phyloP scores from a whole-genome alignment of 2,113 vertebrate genomes.

The Sapayoa aenigma region DNA sequence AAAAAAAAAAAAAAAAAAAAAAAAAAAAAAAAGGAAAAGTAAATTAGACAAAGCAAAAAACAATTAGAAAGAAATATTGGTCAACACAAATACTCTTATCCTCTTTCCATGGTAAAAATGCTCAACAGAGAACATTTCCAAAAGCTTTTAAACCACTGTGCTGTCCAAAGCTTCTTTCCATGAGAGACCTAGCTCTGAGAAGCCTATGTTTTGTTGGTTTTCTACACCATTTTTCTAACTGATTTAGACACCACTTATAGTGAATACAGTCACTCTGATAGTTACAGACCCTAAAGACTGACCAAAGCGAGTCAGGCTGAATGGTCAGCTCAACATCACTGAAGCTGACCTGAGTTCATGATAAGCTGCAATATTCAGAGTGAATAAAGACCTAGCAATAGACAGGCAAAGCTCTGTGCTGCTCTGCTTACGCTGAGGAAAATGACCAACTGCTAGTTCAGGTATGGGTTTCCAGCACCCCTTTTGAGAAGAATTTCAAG shows the following conservation, averaged over 20 bases:
- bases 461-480: not conserved
- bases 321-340: not conserved
- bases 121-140: not conserved
- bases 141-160: not conserved
- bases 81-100: not conserved
- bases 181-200: not conserved
- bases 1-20: too few relatives aligned
- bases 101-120: not conserved
- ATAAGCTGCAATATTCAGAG: not conserved
- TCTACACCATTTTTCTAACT: not conserved
- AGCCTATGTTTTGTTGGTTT: not conserved
- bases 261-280: not conserved
- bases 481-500: not conserved
- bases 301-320: not conserved
- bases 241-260: not conserved
- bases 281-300: not conserved
- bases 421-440: not conserved
- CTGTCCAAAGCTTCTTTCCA: not conserved
- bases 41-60: not conserved
- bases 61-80: not conserved
- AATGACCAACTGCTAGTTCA: not conserved
- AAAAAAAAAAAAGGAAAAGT: not conserved
- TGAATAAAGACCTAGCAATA: not conserved
- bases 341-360: not conserved
- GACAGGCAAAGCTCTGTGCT: not conserved